Base-by-base conservation (phyloP, 2,888 invertebrate species). In the Eupeodes luniger region DNA sequence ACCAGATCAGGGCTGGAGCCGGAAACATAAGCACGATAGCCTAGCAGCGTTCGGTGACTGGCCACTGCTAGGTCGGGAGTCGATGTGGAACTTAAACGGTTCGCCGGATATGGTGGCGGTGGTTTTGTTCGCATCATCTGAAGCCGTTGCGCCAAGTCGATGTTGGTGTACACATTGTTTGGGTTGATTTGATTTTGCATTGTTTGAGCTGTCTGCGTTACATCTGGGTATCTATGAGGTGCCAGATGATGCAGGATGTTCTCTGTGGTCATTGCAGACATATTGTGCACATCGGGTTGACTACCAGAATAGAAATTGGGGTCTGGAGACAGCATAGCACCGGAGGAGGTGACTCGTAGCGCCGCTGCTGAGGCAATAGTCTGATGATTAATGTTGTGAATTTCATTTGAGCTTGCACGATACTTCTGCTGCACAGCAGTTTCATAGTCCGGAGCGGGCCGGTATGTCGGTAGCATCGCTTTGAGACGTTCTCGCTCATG, bases 361-460 rank as follows among this genome's bases (percentile, higher is more conserved):
- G 91, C 72, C 11, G 91, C 90, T 62, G 91, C 89, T 19, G 91
- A 74, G 1, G 90, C 87, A 44, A 91, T 90, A 40, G 91, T 89
- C 69, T 91, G 91, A 82, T 91, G 91, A 75, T 91, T 91, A 27
- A 93, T 90, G 77, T 93, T 92, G 59, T 93, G 93, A 80, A 93
- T 86, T 89, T 94, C 94, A 79, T 94, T 94, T n/a, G 94, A 93
- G n/a, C 94, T 94, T 44, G 94, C 95, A 67, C 95, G 95, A 93
- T 97, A 97, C 92, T 98, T 98, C 91, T 97, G 96, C 92, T 97
- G 97, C 85, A 99, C 95, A 14, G 98, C 98, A 0, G 98, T 98
- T 92, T 98, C 98, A 93, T 99, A 99, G 94, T 98, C 98, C 0
- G 99, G 99, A 1, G 98, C 98, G 0, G 97, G 97, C 4, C 98